Evolutionary conservation across 2,113 vertebrate genomes (phyloP).

Genomic region (Gymnogyps californianus): DNA sequence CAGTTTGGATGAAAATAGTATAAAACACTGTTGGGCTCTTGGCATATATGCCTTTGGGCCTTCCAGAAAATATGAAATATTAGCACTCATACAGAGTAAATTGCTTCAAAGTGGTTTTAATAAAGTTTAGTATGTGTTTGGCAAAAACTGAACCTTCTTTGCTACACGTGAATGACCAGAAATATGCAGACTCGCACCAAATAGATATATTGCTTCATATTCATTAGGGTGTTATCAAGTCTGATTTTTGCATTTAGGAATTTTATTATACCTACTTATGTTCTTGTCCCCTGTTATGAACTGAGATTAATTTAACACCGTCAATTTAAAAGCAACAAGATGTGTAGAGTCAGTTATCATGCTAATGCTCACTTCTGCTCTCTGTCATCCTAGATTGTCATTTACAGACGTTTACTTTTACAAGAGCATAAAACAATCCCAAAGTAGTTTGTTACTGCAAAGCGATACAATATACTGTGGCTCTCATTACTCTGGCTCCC

Average conservation of each 20-base stretch:
- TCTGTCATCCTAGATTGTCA: slow-evolving; percentile 34
- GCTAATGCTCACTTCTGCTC: neutral
- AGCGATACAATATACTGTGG: neutral
- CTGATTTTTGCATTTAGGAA: neutral
- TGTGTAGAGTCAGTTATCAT: neutral
- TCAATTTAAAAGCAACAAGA: neutral
- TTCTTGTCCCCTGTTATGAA: neutral
- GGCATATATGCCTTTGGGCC: neutral
- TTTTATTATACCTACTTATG: neutral
- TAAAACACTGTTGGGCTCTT: neutral
- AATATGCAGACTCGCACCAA: neutral
- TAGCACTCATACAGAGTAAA: neutral
- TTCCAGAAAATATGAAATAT: neutral
- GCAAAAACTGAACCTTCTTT: neutral
- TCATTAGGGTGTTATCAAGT: neutral
- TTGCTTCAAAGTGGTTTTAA: neutral
- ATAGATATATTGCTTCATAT: neutral
- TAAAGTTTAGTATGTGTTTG: neutral
- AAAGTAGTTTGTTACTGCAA: neutral
- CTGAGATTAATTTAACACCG: neutral
- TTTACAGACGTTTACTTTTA: slow-evolving; percentile 46
- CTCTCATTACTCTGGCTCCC: neutral
- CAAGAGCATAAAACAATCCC: slow-evolving; percentile 41
- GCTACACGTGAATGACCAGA: neutral
- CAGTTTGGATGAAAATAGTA: neutral